These are phyloP conservation scores for Epinotia nisella DNA, from an alignment of 2,888 invertebrate genomes.

Conservation along the genomic window DNA sequence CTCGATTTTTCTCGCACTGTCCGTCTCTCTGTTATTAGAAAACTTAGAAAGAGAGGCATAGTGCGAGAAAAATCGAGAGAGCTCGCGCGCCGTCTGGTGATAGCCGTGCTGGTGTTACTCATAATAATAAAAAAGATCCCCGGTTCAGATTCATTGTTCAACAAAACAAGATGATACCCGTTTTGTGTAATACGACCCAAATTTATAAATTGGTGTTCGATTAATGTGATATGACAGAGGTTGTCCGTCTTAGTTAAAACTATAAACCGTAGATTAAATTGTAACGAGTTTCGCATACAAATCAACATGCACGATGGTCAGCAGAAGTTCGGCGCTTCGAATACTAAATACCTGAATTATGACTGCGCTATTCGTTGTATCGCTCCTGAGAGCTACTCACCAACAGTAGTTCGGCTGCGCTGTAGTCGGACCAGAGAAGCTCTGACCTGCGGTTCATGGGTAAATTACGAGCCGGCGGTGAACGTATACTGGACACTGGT, in stretches of 20 bases:
- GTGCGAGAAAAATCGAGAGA: too few species aligned
- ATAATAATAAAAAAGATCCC: neutral
- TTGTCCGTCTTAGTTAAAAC: neutral
- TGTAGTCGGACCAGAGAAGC: neutral
- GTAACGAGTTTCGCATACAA: neutral
- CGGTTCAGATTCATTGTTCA: neutral
- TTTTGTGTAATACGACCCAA: neutral
- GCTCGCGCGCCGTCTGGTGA: too few species aligned
- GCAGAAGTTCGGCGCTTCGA: slow-evolving; percentile 13
- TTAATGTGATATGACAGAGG: neutral
- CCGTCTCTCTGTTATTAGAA: too few species aligned
- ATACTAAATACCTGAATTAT: slow-evolving; percentile 42
- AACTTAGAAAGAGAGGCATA: too few species aligned
- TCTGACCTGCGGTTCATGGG: neutral
- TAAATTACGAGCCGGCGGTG: neutral
- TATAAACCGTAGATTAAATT: slow-evolving; percentile 4
- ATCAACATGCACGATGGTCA: slow-evolving; percentile 10
- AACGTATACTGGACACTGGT: neutral
- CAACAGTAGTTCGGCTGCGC: neutral
- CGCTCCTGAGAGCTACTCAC: neutral
- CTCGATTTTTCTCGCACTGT: too few species aligned
- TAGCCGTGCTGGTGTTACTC: too few species aligned
- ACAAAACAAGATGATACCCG: neutral
- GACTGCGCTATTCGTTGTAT: slow-evolving; percentile 20
- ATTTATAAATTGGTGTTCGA: neutral